Evolutionary conservation across 2,888 invertebrate species (phyloP), one percentile per base, ranked within the genome.

Genomic region (Esperia sulphurella): DNA sequence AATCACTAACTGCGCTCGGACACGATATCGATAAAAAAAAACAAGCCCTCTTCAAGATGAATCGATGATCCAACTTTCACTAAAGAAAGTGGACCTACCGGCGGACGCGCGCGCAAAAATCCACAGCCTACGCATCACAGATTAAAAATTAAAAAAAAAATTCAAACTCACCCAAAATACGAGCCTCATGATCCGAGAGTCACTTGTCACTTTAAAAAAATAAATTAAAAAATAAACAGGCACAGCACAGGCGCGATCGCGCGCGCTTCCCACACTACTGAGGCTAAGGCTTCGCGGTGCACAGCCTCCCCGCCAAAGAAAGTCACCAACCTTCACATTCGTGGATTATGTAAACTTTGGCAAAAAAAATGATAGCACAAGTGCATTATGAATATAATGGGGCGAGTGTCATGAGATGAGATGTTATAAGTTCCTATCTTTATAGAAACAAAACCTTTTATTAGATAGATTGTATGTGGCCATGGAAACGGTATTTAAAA

Each of bases 291-390:
- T 59, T 57, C 58, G 61, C 50, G 50, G 50, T 68, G 55, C 61
- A 51, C 72, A 78, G 78, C 79, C 82, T 82, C 83, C 79, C 79
- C 81, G 73, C 77, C 73, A 69, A 79, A 78, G 79, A 81, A 82
- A 83, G 77, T 75, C 60, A 63, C 62, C 74, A 81, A 79, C 85
- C 85, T 87, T 86, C 85, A 84, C 85, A 81, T 83, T 82, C 65
- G 68, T 56, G 63, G 72, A 77, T 86, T 85, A 86, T 86, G 87
- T 87, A 86, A 86, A 78, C 68, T 67, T n/a, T 68, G 58, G 70
- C 68, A 61, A 63, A 62, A 63, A 62, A 72, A 54, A 54, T 46
- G 71, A 70, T 71, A 73, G 62, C 73, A 75, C 79, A 77, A 79
- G 81, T 81, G 82, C 72, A 80, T 73, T 79, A 78, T 74, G 74